These are phyloP conservation scores for Drosophila melanocephala DNA, from an alignment of 2,888 invertebrate genomes.

Conservation along the genomic window DNA sequence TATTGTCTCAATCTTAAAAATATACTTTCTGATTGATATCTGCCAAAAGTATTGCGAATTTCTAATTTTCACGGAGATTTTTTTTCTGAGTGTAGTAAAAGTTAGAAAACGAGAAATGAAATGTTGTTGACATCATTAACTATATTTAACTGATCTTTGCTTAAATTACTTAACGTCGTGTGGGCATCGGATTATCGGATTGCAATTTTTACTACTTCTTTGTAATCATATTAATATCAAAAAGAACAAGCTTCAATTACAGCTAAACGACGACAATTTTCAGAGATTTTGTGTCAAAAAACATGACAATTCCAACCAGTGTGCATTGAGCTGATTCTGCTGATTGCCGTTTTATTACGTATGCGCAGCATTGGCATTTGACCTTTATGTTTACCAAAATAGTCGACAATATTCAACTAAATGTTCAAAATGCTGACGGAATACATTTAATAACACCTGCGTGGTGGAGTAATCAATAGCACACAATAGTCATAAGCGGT, in stretches of 20 bases:
- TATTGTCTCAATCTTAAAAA: too few relatives aligned
- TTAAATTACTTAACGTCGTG: too few relatives aligned
- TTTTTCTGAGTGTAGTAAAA: neutral
- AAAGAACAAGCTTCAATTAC: neutral
- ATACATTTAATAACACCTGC: slow-evolving; percentile 28
- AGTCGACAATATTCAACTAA: slow-evolving; percentile 24
- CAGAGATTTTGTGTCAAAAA: neutral
- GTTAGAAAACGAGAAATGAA: neutral
- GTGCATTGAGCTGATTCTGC: neutral
- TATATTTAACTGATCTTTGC: too few relatives aligned
- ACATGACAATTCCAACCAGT: neutral
- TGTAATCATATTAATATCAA: neutral
- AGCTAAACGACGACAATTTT: neutral
- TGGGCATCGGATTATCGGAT: neutral
- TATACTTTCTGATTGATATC: too few relatives aligned
- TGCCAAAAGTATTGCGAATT: neutral
- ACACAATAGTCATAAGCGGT: slow-evolving; percentile 8
- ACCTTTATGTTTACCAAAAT: slow-evolving; percentile 52
- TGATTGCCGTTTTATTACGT: slow-evolving; percentile 35
- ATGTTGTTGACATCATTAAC: neutral
- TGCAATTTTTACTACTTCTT: neutral
- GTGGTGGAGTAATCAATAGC: slow-evolving; percentile 27
- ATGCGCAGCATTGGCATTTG: slow-evolving; percentile 44
- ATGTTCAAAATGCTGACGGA: slow-evolving; percentile 59
- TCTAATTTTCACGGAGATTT: neutral